Evolutionary conservation across 2,888 invertebrate species (phyloP), one percentile per base, ranked within the genome.

Genomic region (Orthosia gracilis): DNA sequence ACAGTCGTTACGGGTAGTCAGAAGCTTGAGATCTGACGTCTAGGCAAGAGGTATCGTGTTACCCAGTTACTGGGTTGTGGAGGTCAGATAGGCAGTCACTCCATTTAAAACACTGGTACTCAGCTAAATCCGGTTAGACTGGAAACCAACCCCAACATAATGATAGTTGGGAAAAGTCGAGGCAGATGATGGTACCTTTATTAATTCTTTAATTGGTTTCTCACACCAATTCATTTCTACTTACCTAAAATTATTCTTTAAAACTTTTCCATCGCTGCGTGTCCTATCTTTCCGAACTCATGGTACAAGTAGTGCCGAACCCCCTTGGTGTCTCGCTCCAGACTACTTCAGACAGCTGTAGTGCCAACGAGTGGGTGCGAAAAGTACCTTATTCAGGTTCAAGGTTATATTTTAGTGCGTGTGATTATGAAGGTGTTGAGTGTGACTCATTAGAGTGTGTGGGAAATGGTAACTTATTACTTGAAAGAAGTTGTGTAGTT

Each of bases 291-390:
- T 68, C 72, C 57, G 21, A 83, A 62, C 78, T 82, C 65, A 21
- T 54, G 40, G 79, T 65, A 50, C 78, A 69, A 83, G 87, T 71
- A 73, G 69, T 69, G 7, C 49, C 61, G 68, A 57, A 69, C 11
- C 70, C 85, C 85, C 87, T 69, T 72, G 69, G 66, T 76, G 79
- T 82, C 84, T 86, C 84, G 80, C 83, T 82, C 86, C 89, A 92
- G 90, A 92, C 90, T 89, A 92, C 93, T 92, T 86, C 90, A 92
- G 92, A 92, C 92, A 70, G 76, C 82, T 86, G 65, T 80, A 84
- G 88, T 72, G 67, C 31, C 50, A n/a, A n/a, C 63, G 75, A 86
- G 88, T 85, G 91, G 91, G 91, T 88, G 90, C 80, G 86, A 87
- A 89, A 87, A 88, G 82, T 84, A 80, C 87, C 84, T 83, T 73